These are phyloP conservation scores for Sclerurus mexicanus DNA, from an alignment of 2,113 vertebrate genomes.

Conservation along the genomic window DNA sequence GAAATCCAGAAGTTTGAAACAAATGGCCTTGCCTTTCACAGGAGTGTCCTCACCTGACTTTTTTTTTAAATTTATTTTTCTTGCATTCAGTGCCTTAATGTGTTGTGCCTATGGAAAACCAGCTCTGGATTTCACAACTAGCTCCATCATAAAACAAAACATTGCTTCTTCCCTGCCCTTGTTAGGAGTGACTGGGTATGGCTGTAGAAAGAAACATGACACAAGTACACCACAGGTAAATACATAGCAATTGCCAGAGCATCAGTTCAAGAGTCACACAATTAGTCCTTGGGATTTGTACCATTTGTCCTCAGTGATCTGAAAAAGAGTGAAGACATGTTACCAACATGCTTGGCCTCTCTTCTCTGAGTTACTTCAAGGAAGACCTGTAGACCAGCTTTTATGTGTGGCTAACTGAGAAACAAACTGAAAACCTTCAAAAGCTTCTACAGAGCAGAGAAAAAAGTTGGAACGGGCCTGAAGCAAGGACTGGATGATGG, in stretches of 20 bases:
- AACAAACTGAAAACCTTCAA: not conserved
- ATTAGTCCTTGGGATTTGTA: not conserved
- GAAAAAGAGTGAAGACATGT: not conserved
- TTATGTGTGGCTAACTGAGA: not conserved
- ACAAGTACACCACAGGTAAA: not conserved
- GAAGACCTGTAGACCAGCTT: not conserved
- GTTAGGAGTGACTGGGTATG: not conserved
- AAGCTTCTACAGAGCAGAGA: accelerated
- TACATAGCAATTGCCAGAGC: not conserved
- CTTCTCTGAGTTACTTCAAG: not conserved
- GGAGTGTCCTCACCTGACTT: not conserved
- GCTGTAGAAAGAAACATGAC: not conserved
- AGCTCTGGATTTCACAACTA: not conserved
- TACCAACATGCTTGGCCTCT: not conserved
- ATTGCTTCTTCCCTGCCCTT: not conserved
- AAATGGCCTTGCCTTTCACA: not conserved
- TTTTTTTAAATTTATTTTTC: not conserved
- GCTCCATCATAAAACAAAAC: not conserved
- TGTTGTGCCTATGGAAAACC: not conserved
- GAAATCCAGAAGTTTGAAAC: not conserved
- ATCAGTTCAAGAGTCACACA: not conserved
- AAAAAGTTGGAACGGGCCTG: not conserved
- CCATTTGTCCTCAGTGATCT: not conserved
- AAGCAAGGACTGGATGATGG: not conserved
- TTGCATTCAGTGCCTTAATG: not conserved